Percentiles rank a stretch among this genome's conserved stretches.
Evolutionary conservation across 2,888 invertebrate genomes (phyloP).

Genomic region (Lamellibrachia satsuma): DNA sequence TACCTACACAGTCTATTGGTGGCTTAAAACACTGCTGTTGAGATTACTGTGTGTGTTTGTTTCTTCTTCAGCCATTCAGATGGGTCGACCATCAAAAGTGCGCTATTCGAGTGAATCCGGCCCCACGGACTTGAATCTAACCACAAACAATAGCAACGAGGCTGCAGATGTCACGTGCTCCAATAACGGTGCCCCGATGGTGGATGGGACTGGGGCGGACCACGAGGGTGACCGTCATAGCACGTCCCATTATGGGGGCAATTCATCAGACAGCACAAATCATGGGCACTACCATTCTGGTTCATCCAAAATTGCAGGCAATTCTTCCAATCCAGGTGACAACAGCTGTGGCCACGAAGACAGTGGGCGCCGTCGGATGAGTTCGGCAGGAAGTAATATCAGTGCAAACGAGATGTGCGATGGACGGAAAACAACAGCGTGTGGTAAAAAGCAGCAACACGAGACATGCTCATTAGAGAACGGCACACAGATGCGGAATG

Average conservation of each 20-base stretch:
- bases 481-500: not conserved
- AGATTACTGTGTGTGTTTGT: not conserved
- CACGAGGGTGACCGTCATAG: not conserved
- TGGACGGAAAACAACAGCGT: not conserved
- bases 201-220: not conserved
- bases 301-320: not conserved
- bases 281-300: not conserved
- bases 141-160: not conserved
- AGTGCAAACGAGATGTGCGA: not conserved
- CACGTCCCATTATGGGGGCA: not conserved
- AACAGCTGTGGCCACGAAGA: not conserved
- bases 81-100: constrained; percentile 41
- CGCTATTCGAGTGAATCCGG: constrained; percentile 22
- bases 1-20: not conserved
- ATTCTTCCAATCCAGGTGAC: not conserved
- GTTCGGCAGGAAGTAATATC: not conserved
- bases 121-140: not conserved
- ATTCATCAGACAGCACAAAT: constrained; percentile 4
- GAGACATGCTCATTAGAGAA: not conserved
- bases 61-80: constrained; percentile 40
- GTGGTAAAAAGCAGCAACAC: not conserved
- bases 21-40: not conserved
- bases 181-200: not conserved
- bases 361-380: not conserved
- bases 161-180: not conserved